Conservation (phyloP, 2,888 invertebrate species). For the Dysmachus trigonus region DNA sequence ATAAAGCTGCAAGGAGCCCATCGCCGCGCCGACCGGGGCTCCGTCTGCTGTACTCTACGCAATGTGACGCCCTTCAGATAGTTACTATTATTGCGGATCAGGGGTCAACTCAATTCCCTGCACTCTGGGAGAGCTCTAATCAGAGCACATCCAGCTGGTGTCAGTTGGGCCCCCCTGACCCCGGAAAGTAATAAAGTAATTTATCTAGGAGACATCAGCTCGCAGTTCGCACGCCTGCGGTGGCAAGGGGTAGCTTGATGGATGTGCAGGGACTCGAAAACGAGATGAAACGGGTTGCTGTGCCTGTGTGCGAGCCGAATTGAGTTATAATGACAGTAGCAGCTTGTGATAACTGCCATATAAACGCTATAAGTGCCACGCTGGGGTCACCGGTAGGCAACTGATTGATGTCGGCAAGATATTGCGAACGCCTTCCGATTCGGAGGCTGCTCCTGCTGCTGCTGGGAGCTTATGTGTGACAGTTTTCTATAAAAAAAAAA, state of each 20-base stretch:
- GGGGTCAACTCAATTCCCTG: conserved; percentile 44
- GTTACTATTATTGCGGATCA: conserved; percentile 48
- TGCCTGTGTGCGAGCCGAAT: conserved; percentile 13
- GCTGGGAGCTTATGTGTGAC: neutral
- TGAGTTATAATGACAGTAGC: conserved; percentile 44
- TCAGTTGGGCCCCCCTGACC: conserved; percentile 32
- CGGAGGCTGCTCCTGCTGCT: too few species aligned
- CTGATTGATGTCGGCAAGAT: conserved; percentile 29
- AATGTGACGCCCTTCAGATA: conserved; percentile 46
- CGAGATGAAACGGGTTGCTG: conserved; percentile 28
- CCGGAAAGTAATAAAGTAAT: conserved; percentile 48
- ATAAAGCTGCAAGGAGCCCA: conserved; percentile 46
- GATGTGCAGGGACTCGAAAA: conserved; percentile 30
- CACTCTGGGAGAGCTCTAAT: neutral
- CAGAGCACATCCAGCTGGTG: conserved; percentile 40
- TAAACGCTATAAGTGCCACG: conserved; percentile 37
- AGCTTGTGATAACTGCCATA: conserved; percentile 45
- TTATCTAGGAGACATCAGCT: conserved; percentile 42
- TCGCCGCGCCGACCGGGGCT: neutral
- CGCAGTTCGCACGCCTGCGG: neutral
- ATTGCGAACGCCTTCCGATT: neutral
- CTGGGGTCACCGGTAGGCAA: neutral
- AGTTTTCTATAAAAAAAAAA: neutral
- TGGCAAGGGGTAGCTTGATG: conserved; percentile 40
- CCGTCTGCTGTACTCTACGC: conserved; percentile 36